Conservation (phyloP, 2,888 invertebrate species). For the Furcula furcula region DNA sequence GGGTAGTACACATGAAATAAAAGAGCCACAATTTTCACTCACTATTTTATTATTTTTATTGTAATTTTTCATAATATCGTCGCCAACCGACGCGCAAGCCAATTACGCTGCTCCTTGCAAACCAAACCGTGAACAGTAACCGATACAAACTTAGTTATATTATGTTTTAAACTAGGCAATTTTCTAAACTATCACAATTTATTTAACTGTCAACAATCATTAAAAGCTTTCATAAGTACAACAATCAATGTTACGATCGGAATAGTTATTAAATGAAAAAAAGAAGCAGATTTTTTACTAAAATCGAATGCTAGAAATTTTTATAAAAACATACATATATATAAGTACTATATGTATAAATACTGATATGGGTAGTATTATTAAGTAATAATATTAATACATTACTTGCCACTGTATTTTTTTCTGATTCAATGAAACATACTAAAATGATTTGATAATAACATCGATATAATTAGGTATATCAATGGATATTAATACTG, state of each 20-base stretch:
- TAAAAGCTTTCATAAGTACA: constrained; percentile 70
- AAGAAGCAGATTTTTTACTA: neutral
- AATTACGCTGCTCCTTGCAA: constrained; percentile 50
- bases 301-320: too few relatives aligned
- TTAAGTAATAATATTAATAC: too few relatives aligned
- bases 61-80: constrained; percentile 79
- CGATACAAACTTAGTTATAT: constrained; percentile 34
- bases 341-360: too few relatives aligned
- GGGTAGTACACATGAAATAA: too few relatives aligned
- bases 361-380: too few relatives aligned
- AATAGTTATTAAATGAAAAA: constrained; percentile 3
- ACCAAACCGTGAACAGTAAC: constrained; percentile 45
- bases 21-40: constrained; percentile 46
- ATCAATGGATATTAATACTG: too few relatives aligned
- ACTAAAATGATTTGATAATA: too few relatives aligned
- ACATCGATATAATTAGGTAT: too few relatives aligned
- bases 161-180: constrained; percentile 40
- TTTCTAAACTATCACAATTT: constrained; percentile 47
- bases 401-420: too few relatives aligned
- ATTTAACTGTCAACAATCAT: constrained; percentile 64
- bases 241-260: constrained; percentile 34
- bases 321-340: too few relatives aligned
- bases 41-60: constrained; percentile 81
- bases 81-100: constrained; percentile 52
- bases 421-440: too few relatives aligned